Conservation (phyloP, 2,888 invertebrate genomes). For the Antheraea assamensis region DNA sequence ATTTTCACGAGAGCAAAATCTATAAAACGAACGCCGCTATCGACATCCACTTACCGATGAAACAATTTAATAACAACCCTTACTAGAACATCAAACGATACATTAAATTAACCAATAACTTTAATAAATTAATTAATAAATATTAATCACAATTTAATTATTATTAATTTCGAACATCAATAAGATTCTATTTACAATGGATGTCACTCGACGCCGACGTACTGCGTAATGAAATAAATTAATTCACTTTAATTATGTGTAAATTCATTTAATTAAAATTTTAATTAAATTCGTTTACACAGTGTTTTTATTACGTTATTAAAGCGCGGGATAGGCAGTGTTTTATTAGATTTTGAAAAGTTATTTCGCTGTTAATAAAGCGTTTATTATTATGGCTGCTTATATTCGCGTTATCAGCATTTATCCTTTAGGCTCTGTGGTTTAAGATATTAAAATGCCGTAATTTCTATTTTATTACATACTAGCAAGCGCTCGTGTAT, state of each 20-base stretch:
- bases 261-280: slow-evolving; percentile 17
- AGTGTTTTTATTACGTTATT: slow-evolving; percentile 12
- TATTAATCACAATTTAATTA: slow-evolving; percentile 8
- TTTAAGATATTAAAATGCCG: not conserved
- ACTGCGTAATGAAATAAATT: not conserved
- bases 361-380: slow-evolving; percentile 13
- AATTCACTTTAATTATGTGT: slow-evolving; percentile 8
- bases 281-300: slow-evolving; percentile 16
- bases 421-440: not conserved
- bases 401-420: not conserved
- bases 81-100: not conserved
- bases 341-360: slow-evolving; percentile 8
- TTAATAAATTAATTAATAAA: slow-evolving; percentile 8
- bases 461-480: not conserved
- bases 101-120: not conserved
- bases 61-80: not conserved
- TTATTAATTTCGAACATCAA: slow-evolving; percentile 10
- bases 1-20: no score
- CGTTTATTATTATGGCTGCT: not conserved
- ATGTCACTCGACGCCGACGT: slow-evolving; percentile 3
- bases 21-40: not conserved
- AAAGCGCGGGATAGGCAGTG: not conserved
- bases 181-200: not conserved
- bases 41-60: not conserved
- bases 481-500: no score